A percentile compares a stretch with the other conserved stretches of the same genome.
phyloP scores from a whole-genome alignment of 2,888 invertebrate species.

The Lottia gigantea region DNA sequence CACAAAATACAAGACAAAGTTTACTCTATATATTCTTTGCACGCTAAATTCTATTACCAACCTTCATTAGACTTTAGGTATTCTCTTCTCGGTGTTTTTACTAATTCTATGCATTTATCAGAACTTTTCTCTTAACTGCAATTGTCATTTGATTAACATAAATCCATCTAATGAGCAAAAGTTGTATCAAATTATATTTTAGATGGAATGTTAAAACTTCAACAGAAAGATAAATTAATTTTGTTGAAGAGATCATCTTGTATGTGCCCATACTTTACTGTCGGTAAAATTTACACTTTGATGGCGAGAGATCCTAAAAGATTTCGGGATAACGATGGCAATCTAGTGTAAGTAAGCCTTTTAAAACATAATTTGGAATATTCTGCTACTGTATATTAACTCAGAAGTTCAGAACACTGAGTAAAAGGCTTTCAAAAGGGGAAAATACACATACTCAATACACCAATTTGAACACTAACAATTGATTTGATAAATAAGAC shows the following conservation, averaged over 20 bases:
- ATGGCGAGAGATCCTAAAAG: slow-evolving; percentile 32
- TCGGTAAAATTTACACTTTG: slow-evolving; percentile 29
- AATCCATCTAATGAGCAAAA: not conserved
- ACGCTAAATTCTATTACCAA: too few relatives aligned
- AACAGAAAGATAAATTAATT: slow-evolving; percentile 30
- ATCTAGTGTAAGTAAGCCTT: slow-evolving; percentile 31
- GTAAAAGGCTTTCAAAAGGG: too few relatives aligned
- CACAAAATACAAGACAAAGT: too few relatives aligned
- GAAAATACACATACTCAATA: too few relatives aligned
- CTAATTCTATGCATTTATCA: not conserved
- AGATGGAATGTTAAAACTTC: slow-evolving; percentile 30
- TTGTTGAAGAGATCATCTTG: slow-evolving; percentile 37
- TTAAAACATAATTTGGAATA: too few relatives aligned
- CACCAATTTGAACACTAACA: too few relatives aligned
- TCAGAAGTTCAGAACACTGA: too few relatives aligned
- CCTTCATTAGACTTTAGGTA: too few relatives aligned
- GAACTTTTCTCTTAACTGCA: not conserved
- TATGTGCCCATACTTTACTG: slow-evolving; percentile 27
- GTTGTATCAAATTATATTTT: not conserved
- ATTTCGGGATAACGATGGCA: slow-evolving; percentile 34
- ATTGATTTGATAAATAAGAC: too few relatives aligned
- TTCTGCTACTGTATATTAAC: too few relatives aligned
- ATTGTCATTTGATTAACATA: not conserved
- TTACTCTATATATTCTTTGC: too few relatives aligned
- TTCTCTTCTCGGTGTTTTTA: too few relatives aligned